Conservation (phyloP, 1,140 invertebrate species). For the Delia radicum region DNA sequence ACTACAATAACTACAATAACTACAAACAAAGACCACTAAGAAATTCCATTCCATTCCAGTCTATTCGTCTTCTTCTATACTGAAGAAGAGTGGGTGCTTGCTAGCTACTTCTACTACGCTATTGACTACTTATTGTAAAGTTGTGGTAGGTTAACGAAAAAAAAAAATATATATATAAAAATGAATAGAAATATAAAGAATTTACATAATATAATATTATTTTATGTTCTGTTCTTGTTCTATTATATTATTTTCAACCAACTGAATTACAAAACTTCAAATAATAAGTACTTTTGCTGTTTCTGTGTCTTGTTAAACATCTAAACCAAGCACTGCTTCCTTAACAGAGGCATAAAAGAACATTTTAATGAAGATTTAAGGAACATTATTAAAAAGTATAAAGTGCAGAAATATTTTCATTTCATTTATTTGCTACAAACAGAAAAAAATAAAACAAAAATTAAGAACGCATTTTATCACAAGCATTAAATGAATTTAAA, state of each 20-base stretch:
- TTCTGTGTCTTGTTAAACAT: background rate
- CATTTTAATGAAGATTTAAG: background rate
- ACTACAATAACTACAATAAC: background rate
- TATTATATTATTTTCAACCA: background rate
- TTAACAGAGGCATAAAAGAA: background rate
- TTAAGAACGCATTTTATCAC: background rate
- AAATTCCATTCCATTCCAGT: background rate
- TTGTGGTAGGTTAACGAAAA: constrained; percentile 5
- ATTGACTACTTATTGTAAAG: constrained; percentile 8
- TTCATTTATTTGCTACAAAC: background rate
- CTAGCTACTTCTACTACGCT: background rate
- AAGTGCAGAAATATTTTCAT: background rate
- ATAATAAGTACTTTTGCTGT: background rate
- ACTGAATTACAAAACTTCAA: constrained; percentile 11
- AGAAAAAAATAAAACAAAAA: background rate
- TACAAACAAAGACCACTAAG: background rate
- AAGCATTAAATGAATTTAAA: background rate
- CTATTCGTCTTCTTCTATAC: no score
- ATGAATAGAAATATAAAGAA: background rate
- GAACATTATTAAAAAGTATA: background rate
- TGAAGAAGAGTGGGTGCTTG: no score
- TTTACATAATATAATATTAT: constrained; percentile 19
- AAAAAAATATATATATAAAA: background rate
- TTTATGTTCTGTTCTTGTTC: constrained; percentile 2
- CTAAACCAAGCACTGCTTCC: background rate